phyloP scores from a whole-genome alignment of 2,113 vertebrate genomes.

The Megaleporinus macrocephalus region DNA sequence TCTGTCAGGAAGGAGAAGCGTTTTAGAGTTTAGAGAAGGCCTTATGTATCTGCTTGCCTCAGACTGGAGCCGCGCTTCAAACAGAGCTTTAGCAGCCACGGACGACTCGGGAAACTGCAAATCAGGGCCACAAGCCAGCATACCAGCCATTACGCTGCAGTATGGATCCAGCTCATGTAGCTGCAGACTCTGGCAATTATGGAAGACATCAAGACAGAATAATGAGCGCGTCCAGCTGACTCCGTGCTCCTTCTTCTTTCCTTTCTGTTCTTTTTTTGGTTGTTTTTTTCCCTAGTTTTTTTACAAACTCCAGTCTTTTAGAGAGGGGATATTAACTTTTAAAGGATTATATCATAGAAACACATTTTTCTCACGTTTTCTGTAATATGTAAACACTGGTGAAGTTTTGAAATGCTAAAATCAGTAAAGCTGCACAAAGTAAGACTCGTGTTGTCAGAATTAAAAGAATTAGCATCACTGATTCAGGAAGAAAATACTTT shows the following conservation, averaged over 20 bases:
- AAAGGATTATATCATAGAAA: too few relatives aligned
- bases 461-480: too few relatives aligned
- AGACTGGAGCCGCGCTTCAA: constrained; percentile 13
- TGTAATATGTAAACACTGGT: too few relatives aligned
- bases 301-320: not conserved
- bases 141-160: constrained; percentile 20
- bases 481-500: too few relatives aligned
- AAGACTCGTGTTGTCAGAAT: too few relatives aligned
- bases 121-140: constrained; percentile 5
- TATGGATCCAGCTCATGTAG: not conserved
- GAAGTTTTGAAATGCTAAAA: too few relatives aligned
- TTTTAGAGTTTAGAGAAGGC: constrained; percentile 30
- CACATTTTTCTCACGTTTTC: too few relatives aligned
- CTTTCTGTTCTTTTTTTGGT: not conserved
- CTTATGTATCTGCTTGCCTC: constrained; percentile 24
- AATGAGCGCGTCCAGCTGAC: constrained; percentile 15
- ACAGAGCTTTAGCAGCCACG: not conserved
- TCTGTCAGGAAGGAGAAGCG: constrained; percentile 36
- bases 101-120: constrained; percentile 14
- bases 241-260: not conserved
- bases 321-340: too few relatives aligned
- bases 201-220: constrained; percentile 17
- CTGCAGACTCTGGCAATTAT: constrained; percentile 3
- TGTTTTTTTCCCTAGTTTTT: not conserved
- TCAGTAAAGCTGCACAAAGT: too few relatives aligned